Percentiles rank a stretch among this genome's conserved stretches.
Conservation (phyloP, 2,113 vertebrate genomes). For the Oceanodroma tethys region DNA sequence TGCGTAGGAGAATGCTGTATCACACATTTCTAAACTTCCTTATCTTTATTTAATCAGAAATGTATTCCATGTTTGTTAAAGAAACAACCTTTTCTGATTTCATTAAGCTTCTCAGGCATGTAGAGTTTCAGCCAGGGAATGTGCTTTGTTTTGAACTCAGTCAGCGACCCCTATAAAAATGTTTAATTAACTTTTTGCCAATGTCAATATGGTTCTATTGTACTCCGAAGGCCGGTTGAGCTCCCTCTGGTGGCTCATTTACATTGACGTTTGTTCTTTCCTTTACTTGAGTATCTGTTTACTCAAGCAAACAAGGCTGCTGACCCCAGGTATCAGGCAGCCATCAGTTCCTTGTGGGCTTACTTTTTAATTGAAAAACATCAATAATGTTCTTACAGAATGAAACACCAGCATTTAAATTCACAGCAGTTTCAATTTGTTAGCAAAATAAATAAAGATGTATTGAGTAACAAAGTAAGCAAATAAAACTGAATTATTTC, state of each 20-base stretch:
- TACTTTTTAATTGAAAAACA: slow-evolving; percentile 9
- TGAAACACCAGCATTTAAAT: not conserved
- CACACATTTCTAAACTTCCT: not conserved
- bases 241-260: slow-evolving; percentile 38
- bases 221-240: not conserved
- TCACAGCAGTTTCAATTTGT: not conserved
- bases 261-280: not conserved
- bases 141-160: not conserved
- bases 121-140: not conserved
- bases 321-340: not conserved
- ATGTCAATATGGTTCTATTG: not conserved
- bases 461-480: not conserved
- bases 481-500: not conserved
- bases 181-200: slow-evolving; percentile 37
- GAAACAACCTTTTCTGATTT: not conserved
- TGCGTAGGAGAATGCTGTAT: not conserved
- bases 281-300: not conserved
- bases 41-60: not conserved
- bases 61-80: not conserved
- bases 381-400: not conserved
- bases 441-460: not conserved
- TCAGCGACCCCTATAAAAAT: not conserved
- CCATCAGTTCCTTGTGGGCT: not conserved
- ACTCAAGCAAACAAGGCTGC: not conserved
- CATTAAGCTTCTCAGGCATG: not conserved